These are phyloP conservation scores for Egretta garzetta DNA, from an alignment of 2,113 vertebrate genomes.

Conservation along the genomic window DNA sequence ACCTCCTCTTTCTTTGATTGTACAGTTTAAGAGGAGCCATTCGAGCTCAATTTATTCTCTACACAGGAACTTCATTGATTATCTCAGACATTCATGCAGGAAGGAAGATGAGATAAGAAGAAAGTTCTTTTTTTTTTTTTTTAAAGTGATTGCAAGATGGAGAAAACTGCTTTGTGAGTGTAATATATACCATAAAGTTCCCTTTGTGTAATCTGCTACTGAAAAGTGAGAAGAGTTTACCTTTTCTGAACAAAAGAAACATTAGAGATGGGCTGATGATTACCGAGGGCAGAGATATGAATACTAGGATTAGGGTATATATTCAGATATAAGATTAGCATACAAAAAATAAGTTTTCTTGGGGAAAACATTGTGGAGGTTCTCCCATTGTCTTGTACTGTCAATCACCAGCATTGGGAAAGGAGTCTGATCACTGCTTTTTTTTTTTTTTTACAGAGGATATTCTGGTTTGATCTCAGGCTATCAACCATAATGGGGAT, in stretches of 20 bases:
- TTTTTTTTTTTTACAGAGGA: neutral
- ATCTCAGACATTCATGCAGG: conserved; percentile 67
- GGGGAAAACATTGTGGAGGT: neutral
- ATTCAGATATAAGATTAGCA: conserved; percentile 31
- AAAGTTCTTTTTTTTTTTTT: conserved; percentile 17
- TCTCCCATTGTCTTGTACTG: neutral
- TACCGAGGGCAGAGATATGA: conserved; percentile 1
- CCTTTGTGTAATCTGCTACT: conserved; percentile 17
- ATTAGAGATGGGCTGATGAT: conserved; percentile 16
- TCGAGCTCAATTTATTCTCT: conserved; percentile 70
- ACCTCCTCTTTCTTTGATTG: conserved; percentile 64
- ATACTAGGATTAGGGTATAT: neutral
- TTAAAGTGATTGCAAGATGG: conserved; percentile 70
- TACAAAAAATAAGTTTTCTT: conserved; percentile 37
- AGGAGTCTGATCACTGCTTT: conserved; percentile 1
- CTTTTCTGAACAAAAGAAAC: conserved; percentile 46
- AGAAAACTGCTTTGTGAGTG: conserved; percentile 59
- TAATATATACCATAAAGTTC: conserved; percentile 28
- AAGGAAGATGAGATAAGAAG: conserved; percentile 68
- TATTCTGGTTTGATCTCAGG: conserved; percentile 12
- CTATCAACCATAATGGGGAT: conserved; percentile 37
- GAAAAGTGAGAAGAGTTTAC: conserved; percentile 12
- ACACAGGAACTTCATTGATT: conserved; percentile 68
- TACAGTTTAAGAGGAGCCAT: conserved; percentile 59
- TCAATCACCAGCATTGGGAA: conserved; percentile 3